Evolutionary conservation across 1,140 invertebrate species (phyloP).

Genomic region (Euglossa dilemma): DNA sequence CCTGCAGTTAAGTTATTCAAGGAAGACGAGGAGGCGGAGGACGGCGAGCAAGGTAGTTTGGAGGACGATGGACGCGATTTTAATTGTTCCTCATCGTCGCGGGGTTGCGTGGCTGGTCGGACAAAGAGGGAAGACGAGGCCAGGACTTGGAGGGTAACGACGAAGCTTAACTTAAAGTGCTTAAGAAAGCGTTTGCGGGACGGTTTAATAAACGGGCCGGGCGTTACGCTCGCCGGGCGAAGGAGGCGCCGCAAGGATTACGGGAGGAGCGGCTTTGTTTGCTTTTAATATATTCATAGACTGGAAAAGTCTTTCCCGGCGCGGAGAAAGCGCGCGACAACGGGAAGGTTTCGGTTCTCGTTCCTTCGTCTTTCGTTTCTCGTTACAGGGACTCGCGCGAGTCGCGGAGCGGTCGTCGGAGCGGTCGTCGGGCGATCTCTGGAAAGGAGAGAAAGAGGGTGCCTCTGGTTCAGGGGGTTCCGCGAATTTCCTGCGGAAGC

Average conservation of each 20-base stretch:
- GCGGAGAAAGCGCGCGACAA: conserved; percentile 13
- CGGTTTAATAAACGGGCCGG: conserved; percentile 67
- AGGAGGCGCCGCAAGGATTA: conserved; percentile 32
- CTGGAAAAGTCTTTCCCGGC: conserved; percentile 70
- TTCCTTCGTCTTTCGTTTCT: neutral
- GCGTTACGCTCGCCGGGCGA: conserved; percentile 39
- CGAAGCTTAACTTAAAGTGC: conserved; percentile 68
- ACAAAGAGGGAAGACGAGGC: conserved; percentile 1
- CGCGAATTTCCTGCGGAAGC: conserved; percentile 69
- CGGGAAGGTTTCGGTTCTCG: neutral
- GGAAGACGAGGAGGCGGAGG: conserved; percentile 15
- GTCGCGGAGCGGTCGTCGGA: too few species aligned
- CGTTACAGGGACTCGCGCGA: neutral
- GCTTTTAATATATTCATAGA: conserved; percentile 79
- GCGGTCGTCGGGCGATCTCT: neutral
- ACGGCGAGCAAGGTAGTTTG: neutral
- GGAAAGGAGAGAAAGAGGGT: neutral
- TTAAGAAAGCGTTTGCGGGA: conserved; percentile 66
- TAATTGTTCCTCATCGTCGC: conserved; percentile 57
- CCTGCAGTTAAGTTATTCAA: conserved; percentile 3
- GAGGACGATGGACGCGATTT: conserved; percentile 46
- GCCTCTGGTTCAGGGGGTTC: conserved; percentile 27
- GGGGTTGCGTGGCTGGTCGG: neutral
- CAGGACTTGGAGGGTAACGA: conserved; percentile 63
- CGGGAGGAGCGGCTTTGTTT: conserved; percentile 70